These are phyloP conservation scores for Scomber scombrus DNA, from an alignment of 2,113 vertebrate genomes.

Conservation along the genomic window DNA sequence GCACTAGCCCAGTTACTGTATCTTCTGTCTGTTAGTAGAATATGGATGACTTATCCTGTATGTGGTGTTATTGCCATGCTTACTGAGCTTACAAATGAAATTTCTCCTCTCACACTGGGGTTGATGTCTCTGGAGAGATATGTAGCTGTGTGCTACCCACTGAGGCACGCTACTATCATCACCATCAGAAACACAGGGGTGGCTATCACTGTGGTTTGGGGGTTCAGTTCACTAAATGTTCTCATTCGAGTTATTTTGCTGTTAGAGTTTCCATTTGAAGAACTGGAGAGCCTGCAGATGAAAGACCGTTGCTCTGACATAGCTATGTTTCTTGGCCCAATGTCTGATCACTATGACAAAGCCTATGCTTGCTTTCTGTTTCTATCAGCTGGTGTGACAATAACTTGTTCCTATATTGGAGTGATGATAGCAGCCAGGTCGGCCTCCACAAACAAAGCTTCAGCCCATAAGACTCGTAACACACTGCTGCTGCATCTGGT, in stretches of 20 bases:
- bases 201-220: slow-evolving; percentile 53
- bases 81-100: neutral
- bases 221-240: slow-evolving; percentile 30
- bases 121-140: slow-evolving; percentile 73
- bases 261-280: neutral
- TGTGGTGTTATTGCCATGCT: slow-evolving; percentile 30
- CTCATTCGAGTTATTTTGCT: neutral
- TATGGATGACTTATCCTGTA: neutral
- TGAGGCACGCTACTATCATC: slow-evolving; percentile 53
- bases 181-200: slow-evolving; percentile 50
- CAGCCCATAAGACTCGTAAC: slow-evolving; percentile 43
- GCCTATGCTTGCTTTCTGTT: slow-evolving; percentile 49
- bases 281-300: slow-evolving; percentile 12
- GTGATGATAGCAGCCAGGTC: slow-evolving; percentile 61
- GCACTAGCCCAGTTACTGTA: neutral
- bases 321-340: neutral
- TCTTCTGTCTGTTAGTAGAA: neutral
- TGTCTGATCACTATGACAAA: slow-evolving; percentile 18
- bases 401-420: slow-evolving; percentile 59
- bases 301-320: neutral
- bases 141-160: slow-evolving; percentile 66
- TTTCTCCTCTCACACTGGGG: slow-evolving; percentile 58
- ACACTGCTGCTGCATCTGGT: slow-evolving; percentile 27
- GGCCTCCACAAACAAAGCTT: slow-evolving; percentile 3
- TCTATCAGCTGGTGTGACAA: slow-evolving; percentile 35